Evolutionary conservation across 2,888 invertebrate genomes (phyloP), one percentile per base, ranked within the genome.

Genomic region (Onthophagus sagittarius): DNA sequence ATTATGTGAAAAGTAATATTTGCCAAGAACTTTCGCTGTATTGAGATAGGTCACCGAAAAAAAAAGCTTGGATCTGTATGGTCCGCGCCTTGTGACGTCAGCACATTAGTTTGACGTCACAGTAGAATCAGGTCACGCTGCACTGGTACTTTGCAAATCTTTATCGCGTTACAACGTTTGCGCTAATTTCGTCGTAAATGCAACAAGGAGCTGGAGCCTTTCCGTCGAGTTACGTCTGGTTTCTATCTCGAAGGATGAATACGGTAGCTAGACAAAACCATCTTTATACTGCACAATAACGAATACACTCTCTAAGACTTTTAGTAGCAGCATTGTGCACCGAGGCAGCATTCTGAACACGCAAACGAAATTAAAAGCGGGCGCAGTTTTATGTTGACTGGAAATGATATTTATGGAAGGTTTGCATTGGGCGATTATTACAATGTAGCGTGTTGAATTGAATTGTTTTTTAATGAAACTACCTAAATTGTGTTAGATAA

Each of bases 81-180:
- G 53, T 72, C 72, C 71, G 71, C 75, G 76, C 65, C 70, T 71
- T 72, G 72, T 76, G 77, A 76, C 76, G 77, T 77, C 75, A 77
- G 71, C 69, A 72, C 74, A 72, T 87, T 87, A 87, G 87, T 87
- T 87, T 86, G 87, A 86, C 87, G 84, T 74, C 76, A 74, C 31
- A n/a, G 15, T 32, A n/a, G 31, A 67, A 67, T 32, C 67, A 67
- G 67, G 67, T 67, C 67, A 67, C 67, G 32, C 67, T 53, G 32
- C 67, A 67, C 14, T n/a, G 23, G 67, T n/a, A 32, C n/a, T 23
- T 6, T 32, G 67, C 67, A 32, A 67, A 67, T 67, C 67, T 67
- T 67, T 67, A 67, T 32, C 67, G 67, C 7, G 23, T n/a, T 53
- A 53, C 11, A 1, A 11, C 39, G 39, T 53, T 53, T 1, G 39